These are phyloP conservation scores for Tolypeutes matacus DNA, from an alignment of 2,797 vertebrate genomes.

Conservation along the genomic window DNA sequence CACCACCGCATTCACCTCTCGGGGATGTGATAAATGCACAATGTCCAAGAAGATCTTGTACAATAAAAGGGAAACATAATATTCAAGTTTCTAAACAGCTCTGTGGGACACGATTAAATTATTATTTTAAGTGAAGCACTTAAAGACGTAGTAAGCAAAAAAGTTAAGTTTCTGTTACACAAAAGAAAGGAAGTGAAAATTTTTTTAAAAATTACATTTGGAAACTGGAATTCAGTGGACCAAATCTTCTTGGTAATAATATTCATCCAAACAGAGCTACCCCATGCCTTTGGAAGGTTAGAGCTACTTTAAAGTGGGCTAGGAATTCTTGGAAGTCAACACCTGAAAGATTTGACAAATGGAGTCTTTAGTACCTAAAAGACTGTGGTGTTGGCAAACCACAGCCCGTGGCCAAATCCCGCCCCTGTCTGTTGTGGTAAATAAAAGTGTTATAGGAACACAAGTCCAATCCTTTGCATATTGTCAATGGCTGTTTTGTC, in stretches of 20 bases:
- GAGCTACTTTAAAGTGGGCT: neutral
- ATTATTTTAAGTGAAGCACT: neutral
- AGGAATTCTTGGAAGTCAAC: neutral
- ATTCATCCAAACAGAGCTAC: neutral
- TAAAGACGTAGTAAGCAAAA: neutral
- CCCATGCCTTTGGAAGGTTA: neutral
- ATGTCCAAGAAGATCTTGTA: neutral
- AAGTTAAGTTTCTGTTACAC: neutral
- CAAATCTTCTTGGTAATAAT: neutral
- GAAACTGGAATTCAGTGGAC: neutral
- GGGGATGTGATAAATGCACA: neutral
- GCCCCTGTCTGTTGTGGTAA: neutral
- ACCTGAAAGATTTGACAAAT: neutral
- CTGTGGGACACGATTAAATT: neutral
- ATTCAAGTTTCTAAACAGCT: neutral
- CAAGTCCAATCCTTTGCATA: rapidly evolving
- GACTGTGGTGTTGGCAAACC: neutral
- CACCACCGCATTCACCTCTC: neutral
- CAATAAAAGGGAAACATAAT: neutral
- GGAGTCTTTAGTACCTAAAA: slow-evolving; percentile 42
- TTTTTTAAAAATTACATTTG: neutral
- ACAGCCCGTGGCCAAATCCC: neutral
- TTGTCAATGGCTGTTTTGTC: too few species aligned
- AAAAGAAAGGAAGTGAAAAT: neutral
- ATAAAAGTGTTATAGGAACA: neutral